These are phyloP conservation scores for Ochropacha duplaris DNA, from an alignment of 2,888 invertebrate species.

Conservation along the genomic window DNA sequence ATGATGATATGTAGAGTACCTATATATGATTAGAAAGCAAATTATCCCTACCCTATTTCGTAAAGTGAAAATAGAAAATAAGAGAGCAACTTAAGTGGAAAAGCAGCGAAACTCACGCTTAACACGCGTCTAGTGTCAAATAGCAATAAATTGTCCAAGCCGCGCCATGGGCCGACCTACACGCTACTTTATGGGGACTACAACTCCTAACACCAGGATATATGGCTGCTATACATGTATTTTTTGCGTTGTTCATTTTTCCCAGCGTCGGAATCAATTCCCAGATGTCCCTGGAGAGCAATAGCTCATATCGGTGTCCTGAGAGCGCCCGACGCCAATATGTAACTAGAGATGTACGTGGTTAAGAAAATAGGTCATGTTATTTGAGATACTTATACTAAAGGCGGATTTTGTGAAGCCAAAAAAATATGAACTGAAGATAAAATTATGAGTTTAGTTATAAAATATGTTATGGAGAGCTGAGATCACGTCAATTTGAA, in stretches of 20 bases:
- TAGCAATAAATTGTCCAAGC: constrained; percentile 35
- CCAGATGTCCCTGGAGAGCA: constrained; percentile 39
- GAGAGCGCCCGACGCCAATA: constrained; percentile 34
- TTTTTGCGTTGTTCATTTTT: constrained; percentile 44
- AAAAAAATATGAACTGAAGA: background rate
- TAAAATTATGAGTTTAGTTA: background rate
- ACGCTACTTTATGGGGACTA: constrained; percentile 27
- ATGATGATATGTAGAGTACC: background rate
- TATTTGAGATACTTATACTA: constrained; percentile 2
- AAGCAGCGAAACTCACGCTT: constrained; percentile 23
- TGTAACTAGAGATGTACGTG: constrained; percentile 20
- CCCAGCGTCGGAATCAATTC: constrained; percentile 52
- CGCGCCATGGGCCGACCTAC: constrained; percentile 18
- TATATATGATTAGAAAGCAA: background rate
- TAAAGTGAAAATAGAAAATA: constrained; percentile 34
- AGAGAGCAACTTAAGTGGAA: constrained; percentile 24
- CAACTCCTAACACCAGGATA: constrained; percentile 6
- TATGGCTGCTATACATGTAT: constrained; percentile 12
- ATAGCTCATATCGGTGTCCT: constrained; percentile 51
- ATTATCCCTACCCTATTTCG: constrained; percentile 21
- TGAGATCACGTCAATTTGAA: background rate
- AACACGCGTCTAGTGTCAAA: constrained; percentile 41
- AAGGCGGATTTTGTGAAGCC: background rate
- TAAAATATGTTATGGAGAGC: background rate
- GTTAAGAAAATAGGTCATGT: constrained; percentile 11